A percentile compares a stretch with the other conserved stretches of the same genome.
Conservation (phyloP, 2,888 invertebrate genomes). For the Apoda limacodes region DNA sequence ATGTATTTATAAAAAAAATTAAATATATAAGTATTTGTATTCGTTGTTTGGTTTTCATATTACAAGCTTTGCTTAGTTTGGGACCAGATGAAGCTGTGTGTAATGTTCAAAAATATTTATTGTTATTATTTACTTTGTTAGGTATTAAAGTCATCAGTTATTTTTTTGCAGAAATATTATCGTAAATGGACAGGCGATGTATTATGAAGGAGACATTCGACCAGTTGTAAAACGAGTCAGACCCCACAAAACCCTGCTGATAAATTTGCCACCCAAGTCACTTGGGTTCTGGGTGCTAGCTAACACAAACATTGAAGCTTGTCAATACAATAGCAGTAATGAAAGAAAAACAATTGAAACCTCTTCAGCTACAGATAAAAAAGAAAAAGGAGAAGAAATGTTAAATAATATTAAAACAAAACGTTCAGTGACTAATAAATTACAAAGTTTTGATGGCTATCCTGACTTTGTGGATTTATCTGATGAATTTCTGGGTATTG, state of each 20-base stretch:
- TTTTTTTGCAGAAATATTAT: constrained; percentile 68
- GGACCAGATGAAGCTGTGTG: too few relatives aligned
- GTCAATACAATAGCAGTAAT: constrained; percentile 33
- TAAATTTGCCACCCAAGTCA: constrained; percentile 74
- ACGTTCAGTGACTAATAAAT: constrained; percentile 27
- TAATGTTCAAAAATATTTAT: too few relatives aligned
- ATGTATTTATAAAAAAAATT: too few relatives aligned
- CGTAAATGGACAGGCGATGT: constrained; percentile 74
- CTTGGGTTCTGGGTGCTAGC: constrained; percentile 83
- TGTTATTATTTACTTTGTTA: too few relatives aligned
- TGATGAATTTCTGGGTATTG: constrained; percentile 19
- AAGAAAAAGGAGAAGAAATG: constrained; percentile 16
- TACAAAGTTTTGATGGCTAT: constrained; percentile 24
- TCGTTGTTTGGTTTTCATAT: too few relatives aligned
- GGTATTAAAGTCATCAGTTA: too few relatives aligned
- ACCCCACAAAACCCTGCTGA: constrained; percentile 61
- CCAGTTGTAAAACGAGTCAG: constrained; percentile 63
- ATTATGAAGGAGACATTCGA: constrained; percentile 67
- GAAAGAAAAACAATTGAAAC: constrained; percentile 18
- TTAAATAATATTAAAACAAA: constrained; percentile 25
- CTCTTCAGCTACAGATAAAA: constrained; percentile 21
- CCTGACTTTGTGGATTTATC: constrained; percentile 20
- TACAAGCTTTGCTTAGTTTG: too few relatives aligned
- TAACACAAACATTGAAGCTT: constrained; percentile 72
- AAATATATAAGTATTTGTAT: too few relatives aligned